Conservation (phyloP, 2,888 invertebrate species). For the Chloromyia formosa region DNA sequence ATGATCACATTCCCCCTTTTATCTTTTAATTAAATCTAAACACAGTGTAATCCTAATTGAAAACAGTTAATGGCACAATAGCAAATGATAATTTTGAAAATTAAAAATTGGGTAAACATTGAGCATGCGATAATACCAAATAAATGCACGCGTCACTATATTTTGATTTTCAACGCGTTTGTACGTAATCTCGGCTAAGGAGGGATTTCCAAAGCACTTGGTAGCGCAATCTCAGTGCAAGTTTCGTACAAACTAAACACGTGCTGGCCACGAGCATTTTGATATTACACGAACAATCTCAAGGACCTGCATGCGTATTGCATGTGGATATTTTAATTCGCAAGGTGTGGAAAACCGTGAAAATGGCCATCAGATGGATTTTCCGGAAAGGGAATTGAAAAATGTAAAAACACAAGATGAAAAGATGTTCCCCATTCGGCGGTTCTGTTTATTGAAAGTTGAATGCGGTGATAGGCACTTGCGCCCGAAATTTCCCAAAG, state of each 20-base stretch:
- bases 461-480: too few species aligned
- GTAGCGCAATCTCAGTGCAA: not conserved
- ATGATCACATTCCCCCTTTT: conserved; percentile 32
- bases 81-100: conserved; percentile 36
- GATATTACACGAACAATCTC: too few species aligned
- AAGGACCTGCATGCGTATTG: too few species aligned
- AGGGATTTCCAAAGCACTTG: conserved; percentile 4
- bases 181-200: conserved; percentile 19
- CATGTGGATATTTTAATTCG: too few species aligned
- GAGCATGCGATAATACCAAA: conserved; percentile 37
- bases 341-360: too few species aligned
- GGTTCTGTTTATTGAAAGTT: too few species aligned
- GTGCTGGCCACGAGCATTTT: conserved; percentile 35
- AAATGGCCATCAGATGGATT: too few species aligned
- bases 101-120: conserved; percentile 39
- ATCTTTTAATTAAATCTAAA: conserved; percentile 45
- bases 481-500: too few species aligned
- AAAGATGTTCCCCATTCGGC: too few species aligned
- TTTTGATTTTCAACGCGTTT: conserved; percentile 30
- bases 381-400: too few species aligned
- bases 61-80: conserved; percentile 44
- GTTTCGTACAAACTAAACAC: conserved; percentile 17
- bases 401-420: too few species aligned
- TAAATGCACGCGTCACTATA: conserved; percentile 36
- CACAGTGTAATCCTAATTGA: conserved; percentile 44